These are phyloP conservation scores for Cosmia trapezina DNA, from an alignment of 2,888 invertebrate species.

Conservation along the genomic window DNA sequence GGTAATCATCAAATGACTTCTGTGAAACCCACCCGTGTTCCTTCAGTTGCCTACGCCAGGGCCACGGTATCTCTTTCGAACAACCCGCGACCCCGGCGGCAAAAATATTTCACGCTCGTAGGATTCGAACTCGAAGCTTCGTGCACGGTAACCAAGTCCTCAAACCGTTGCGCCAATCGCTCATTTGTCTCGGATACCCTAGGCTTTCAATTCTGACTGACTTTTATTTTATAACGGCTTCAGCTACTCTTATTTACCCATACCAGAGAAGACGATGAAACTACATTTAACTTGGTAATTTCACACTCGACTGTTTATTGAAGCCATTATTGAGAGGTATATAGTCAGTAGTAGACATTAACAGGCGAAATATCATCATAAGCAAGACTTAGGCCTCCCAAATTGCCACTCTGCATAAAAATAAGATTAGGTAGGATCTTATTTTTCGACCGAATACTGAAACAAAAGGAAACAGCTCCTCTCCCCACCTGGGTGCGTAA, in stretches of 20 bases:
- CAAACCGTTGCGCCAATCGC: no score
- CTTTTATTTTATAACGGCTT: not conserved
- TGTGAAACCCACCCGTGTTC: no score
- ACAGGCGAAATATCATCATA: not conserved
- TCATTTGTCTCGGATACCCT: no score
- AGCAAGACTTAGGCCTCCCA: not conserved
- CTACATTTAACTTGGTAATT: not conserved
- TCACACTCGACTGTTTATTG: not conserved
- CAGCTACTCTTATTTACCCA: not conserved
- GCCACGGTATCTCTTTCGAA: no score
- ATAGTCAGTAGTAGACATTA: no score
- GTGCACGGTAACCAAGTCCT: no score
- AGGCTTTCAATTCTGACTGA: not conserved
- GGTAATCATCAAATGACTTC: no score
- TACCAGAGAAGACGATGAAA: no score
- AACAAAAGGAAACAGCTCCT: constrained; percentile 9
- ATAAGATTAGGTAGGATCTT: not conserved
- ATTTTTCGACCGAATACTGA: not conserved
- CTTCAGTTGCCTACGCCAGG: no score
- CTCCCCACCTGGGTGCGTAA: not conserved
- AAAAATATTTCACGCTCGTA: no score
- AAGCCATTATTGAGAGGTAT: not conserved
- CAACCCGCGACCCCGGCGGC: no score
- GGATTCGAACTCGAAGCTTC: no score
- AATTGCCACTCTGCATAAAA: not conserved